Conservation (phyloP, 1,140 invertebrate species). For the Nasonia giraulti region DNA sequence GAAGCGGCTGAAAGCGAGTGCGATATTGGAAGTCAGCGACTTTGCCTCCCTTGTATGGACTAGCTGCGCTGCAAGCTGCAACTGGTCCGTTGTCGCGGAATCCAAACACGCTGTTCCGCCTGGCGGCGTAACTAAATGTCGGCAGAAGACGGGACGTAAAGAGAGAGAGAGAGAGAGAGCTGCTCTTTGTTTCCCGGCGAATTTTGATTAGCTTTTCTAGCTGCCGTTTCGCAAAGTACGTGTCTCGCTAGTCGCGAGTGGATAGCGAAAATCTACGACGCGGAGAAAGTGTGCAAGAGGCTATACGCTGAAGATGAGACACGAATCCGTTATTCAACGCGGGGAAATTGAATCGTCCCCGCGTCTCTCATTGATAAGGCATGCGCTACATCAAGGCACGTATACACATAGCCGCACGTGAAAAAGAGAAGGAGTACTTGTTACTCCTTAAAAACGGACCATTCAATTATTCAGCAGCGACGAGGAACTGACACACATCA, state of each 20-base stretch:
- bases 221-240: no score
- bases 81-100: background rate
- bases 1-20: slow-evolving; percentile 9
- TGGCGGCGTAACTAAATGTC: background rate
- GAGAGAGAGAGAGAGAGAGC: no score
- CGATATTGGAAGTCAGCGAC: slow-evolving; percentile 40
- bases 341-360: slow-evolving; percentile 13
- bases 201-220: background rate
- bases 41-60: slow-evolving; percentile 9
- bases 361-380: background rate
- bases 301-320: background rate
- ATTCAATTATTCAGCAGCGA: slow-evolving; percentile 32
- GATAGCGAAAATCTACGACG: no score
- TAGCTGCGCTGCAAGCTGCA: background rate
- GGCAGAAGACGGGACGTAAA: background rate
- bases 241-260: no score
- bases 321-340: slow-evolving; percentile 3
- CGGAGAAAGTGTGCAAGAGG: background rate
- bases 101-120: slow-evolving; percentile 27
- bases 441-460: slow-evolving; percentile 9
- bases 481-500: slow-evolving; percentile 17
- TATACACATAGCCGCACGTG: no score
- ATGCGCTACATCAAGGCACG: background rate
- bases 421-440: background rate
- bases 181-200: background rate